Evolutionary conservation across 2,797 vertebrate genomes (phyloP).

Genomic region (Nannoperca australis): DNA sequence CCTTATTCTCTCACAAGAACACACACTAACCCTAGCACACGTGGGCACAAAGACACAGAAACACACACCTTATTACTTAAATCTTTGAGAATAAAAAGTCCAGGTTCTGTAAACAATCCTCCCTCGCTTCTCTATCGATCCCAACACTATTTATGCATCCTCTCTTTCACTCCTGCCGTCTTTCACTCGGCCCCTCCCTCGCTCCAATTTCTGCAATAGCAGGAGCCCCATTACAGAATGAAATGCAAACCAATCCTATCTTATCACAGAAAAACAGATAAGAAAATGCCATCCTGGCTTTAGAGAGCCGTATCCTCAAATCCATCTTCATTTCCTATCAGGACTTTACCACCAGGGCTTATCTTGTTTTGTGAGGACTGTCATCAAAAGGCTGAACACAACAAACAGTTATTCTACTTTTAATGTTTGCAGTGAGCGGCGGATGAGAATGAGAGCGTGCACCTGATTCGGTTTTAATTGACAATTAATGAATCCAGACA

Average conservation of each 20-base stretch:
- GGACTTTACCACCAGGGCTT: constrained; percentile 8
- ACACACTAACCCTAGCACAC: constrained; percentile 2
- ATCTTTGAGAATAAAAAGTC: constrained; percentile 41
- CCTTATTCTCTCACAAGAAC: constrained; percentile 23
- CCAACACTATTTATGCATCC: constrained; percentile 41
- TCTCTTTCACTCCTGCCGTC: constrained; percentile 23
- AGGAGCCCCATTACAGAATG: constrained; percentile 20
- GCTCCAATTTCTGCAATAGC: constrained; percentile 12
- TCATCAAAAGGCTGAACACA: constrained; percentile 29
- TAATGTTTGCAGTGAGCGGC: constrained; percentile 34
- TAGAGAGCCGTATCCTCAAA: constrained; percentile 31
- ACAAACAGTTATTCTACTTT: constrained; percentile 46
- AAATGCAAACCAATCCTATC: constrained; percentile 49
- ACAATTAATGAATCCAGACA: constrained; percentile 76
- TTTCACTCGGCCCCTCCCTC: constrained; percentile 7
- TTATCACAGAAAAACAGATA: constrained; percentile 44
- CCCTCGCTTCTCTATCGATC: constrained; percentile 37
- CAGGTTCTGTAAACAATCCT: constrained; percentile 47
- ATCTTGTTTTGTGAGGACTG: constrained; percentile 2
- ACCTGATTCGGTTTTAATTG: constrained; percentile 70
- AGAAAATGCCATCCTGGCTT: constrained; percentile 47
- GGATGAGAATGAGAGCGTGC: constrained; percentile 36
- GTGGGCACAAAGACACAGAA: constrained; percentile 19
- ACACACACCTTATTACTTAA: constrained; percentile 48
- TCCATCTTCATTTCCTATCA: constrained; percentile 37